Base-by-base conservation (phyloP, 2,113 vertebrate species). In the Phyllostomus discolor region DNA sequence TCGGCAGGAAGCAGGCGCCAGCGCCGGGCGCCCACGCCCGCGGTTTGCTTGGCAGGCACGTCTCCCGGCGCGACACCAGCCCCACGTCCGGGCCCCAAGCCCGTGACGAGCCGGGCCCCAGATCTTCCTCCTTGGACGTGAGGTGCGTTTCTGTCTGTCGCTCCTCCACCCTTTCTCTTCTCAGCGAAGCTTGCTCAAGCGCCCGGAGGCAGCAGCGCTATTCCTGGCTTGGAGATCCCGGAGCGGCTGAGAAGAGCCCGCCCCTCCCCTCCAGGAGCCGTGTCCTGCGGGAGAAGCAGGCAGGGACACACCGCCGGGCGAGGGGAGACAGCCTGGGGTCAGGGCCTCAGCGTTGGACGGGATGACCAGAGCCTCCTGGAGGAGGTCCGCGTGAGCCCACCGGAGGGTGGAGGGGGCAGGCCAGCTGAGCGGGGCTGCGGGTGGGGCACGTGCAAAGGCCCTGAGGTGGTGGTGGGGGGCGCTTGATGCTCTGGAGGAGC, bases 171-270 rank as follows among this genome's bases (percentile, higher is more conserved):
- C 2, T 0, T 3, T 8, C 0, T 3, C 10, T 1, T 26, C 31
- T 16, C 15, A 0, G n/a, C 9, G 4, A 15, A 15, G 33, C 41
- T n/a, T 22, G 2, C 17, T 2, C 0, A 26, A 22, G 3, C 9
- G 1, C 20, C 0, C 0, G 1, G 3, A n/a, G 4, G 38, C 1
- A 0, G 10, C 28, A 15, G 70, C 0, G 4, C 41, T n/a, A 15
- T 22, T 17, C 24, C 26, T 4, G 33, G 70, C 6, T 6, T 2
- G 2, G 2, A 5, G 17, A 7, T 5, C 4, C 17, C 0, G 0
- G n/a, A n/a, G 4, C 0, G 9, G 0, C 4, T 0, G 0, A n/a
- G 14, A 5, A 24, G 1, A 35, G 20, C 28, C 31, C 0, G 3
- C 3, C 0, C 3, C 33, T 5, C 3, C 0, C 3, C 33, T 5